Base-by-base conservation (phyloP, 2,113 vertebrate genomes). In the Paratilapia polleni region DNA sequence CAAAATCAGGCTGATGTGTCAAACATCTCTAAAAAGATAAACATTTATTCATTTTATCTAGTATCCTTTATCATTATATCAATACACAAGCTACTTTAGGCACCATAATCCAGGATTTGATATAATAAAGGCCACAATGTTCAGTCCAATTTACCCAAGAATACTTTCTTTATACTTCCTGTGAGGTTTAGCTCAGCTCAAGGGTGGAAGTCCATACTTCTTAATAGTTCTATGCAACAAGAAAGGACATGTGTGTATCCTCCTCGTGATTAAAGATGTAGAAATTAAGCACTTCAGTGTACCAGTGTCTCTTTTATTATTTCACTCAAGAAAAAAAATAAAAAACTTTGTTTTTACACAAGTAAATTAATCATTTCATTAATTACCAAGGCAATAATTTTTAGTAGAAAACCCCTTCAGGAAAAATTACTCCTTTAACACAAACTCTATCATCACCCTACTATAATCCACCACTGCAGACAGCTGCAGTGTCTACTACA, bases 391-490 rank as follows among this genome's bases (percentile, higher is more conserved):
- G 59, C 11, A 28, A 41, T 61, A 3, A 75, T 57, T 60, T 81
- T 22, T 43, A 52, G 49, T 17, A 84, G 64, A 56, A 56, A 49
- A 82, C 58, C 12, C 57, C 81, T 81, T 61, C 2, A 26, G 56
- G 78, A 19, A n/a, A 64, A 88, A 73, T 80, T 77, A 78, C 74
- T 66, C 73, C 57, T 86, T 78, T 60, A 78, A 68, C 75, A 77
- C 22, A 54, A 80, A 63, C 13, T 84, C 15, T 20, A 87, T 88
- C 86, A 89, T 64, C 75, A 78, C 61, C 22, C 52, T 17, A 64
- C 62, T 56, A 60, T 80, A 87, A 88, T 83, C 84, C 66, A 62
- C 75, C 80, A 20, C 86, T 86, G 80, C 86, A 85, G 87, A 91
- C 86, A 91, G 80, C 79, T 87, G 81, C 78, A 77, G 38, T 47